Percentiles rank a stretch among this genome's conserved stretches.
Conservation (phyloP, 1,140 invertebrate species). For the Philotrypesis tridentata region DNA sequence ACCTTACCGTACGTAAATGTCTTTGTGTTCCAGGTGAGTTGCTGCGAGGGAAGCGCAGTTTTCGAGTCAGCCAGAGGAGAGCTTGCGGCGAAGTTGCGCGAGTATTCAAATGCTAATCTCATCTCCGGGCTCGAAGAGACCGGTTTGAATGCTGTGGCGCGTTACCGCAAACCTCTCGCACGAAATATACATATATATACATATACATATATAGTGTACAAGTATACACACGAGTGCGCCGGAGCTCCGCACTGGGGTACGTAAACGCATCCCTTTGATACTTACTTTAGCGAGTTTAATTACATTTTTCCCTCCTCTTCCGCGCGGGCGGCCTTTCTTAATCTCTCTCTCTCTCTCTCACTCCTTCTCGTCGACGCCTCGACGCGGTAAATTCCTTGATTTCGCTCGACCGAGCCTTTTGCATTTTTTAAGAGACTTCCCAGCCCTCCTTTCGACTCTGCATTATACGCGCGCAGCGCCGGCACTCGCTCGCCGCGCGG, state of each 20-base stretch:
- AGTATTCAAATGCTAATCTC: background rate
- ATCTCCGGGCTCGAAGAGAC: background rate
- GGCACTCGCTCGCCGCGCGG: background rate
- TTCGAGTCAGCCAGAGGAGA: no score
- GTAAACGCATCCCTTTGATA: background rate
- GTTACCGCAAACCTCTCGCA: background rate
- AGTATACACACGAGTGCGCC: no score
- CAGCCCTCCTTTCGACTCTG: background rate
- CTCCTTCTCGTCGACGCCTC: background rate
- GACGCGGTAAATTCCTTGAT: background rate
- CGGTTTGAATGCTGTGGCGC: background rate
- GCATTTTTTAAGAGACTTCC: background rate
- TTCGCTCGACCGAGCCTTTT: background rate
- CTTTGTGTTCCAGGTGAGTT: slow-evolving; percentile 1
- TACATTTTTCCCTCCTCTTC: background rate
- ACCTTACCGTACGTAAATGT: no score
- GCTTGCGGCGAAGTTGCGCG: background rate
- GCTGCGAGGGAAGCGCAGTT: no score
- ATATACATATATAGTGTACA: no score
- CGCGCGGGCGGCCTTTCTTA: background rate
- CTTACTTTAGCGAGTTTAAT: background rate
- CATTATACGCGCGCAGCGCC: no score
- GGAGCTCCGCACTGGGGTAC: background rate
- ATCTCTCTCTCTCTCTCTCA: no score
- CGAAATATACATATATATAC: background rate